phyloP scores from a whole-genome alignment of 53 echinoderm and acorn worm genomes.

The Paracentrotus lividus region DNA sequence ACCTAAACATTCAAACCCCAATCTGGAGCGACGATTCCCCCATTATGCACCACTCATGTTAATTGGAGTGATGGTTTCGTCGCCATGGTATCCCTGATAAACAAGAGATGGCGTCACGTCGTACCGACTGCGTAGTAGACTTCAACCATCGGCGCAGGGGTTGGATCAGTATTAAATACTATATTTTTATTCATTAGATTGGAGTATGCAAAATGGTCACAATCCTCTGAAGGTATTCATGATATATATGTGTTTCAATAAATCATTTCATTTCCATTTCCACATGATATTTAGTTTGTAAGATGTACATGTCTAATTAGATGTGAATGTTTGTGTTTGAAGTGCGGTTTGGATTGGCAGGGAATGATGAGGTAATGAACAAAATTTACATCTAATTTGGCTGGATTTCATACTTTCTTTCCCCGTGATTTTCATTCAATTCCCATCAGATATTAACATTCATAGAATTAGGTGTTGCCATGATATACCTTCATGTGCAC shows the following conservation, averaged over 20 bases:
- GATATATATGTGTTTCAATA: background rate
- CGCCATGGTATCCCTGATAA: constrained; percentile 46
- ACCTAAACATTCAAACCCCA: constrained; percentile 45
- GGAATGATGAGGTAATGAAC: background rate
- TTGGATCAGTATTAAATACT: background rate
- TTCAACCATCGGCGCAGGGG: background rate
- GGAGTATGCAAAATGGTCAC: background rate
- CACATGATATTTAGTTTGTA: background rate
- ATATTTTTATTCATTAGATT: background rate
- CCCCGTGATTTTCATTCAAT: too few relatives aligned
- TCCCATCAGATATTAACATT: too few relatives aligned
- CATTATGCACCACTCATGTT: constrained; percentile 60
- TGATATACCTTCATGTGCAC: too few relatives aligned
- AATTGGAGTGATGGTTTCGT: constrained; percentile 62
- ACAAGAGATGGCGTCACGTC: constrained; percentile 52
- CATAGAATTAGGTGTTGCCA: too few relatives aligned
- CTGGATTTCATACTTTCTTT: too few relatives aligned
- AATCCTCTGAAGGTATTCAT: background rate
- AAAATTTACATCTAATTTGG: too few relatives aligned
- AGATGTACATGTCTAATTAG: background rate
- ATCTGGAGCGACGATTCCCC: constrained; percentile 35
- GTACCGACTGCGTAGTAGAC: constrained; percentile 12
- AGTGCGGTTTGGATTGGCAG: too few relatives aligned
- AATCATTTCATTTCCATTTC: background rate
- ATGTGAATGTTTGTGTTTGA: background rate